Evolutionary conservation across 2,888 invertebrate genomes (phyloP), one percentile per base, ranked within the genome.

Genomic region (Athalia rosae): DNA sequence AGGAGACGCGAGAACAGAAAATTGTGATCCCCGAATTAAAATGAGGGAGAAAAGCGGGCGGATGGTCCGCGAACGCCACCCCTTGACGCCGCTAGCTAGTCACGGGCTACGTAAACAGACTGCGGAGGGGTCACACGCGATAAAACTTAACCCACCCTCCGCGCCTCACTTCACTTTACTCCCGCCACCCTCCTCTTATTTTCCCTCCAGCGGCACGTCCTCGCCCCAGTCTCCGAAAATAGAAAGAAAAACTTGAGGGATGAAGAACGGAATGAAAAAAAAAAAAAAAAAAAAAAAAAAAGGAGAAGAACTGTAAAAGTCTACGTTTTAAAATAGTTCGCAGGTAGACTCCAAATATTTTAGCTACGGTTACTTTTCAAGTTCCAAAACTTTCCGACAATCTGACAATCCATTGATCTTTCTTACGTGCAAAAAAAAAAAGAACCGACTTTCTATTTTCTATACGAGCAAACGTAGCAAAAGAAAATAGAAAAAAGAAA

Each of bases 91-190:
- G 53, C n/a, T 15, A 7, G 58, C 58, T 71, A 71, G 71, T 58
- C 71, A 5, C 15, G 15, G n/a, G 15, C 56, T 71, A 58, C 71
- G 71, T 58, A 71, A 71, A 71, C 71, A 71, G 71, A 71, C 71
- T 58, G 71, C 45, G 11, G 71, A 71, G 45, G 71, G 71, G 71
- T 71, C 71, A 71, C 71, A 71, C 58, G 58, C 71, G 71, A 71
- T 71, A 71, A 71, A 71, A 71, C 58, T 71, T 45, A 58, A 71
- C 71, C 58, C 71, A 58, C 71, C 56, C 71, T 41, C n/a, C n/a
- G 53, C 53, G n/a, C 53, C 53, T 71, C 11, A 45, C 71, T 41
- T 43, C 13, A 58, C 43, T 67, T 53, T 28, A 28, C 28, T 28
- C 28, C 28, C 28, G 28, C 28, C 28, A 28, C 28, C 47, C 45